Evolutionary conservation across 2,113 vertebrate species (phyloP).

Genomic region (Callaeas wilsoni): DNA sequence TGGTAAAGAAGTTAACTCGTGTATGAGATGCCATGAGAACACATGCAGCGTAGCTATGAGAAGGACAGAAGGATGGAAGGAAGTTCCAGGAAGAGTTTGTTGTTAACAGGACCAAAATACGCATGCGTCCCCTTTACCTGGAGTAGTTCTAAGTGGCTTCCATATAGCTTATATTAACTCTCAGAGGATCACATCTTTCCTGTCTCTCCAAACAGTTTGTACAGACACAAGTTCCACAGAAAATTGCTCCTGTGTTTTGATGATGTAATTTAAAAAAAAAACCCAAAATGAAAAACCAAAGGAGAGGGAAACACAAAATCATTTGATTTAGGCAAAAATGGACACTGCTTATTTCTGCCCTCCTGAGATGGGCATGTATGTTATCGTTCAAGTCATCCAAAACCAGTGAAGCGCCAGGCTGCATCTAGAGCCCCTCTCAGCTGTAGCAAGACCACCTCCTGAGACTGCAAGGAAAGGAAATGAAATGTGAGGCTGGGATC

Average conservation of each 20-base stretch:
- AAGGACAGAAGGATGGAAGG: neutral
- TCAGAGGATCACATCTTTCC: neutral
- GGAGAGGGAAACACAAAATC: neutral
- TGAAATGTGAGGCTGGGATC: conserved; percentile 17
- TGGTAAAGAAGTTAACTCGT: neutral
- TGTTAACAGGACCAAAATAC: neutral
- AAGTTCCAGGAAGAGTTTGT: neutral
- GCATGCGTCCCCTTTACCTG: neutral
- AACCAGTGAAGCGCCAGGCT: conserved; percentile 8
- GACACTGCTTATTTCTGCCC: neutral
- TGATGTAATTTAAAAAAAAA: neutral
- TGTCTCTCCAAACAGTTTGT: neutral
- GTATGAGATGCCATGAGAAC: neutral
- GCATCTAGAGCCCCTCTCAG: neutral
- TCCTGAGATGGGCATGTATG: neutral
- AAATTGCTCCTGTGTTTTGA: neutral
- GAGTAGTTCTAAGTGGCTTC: neutral
- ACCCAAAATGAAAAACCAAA: neutral
- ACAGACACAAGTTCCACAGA: neutral
- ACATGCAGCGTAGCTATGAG: fast-evolving
- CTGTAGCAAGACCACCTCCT: conserved; percentile 1
- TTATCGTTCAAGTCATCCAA: neutral
- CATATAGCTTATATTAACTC: neutral
- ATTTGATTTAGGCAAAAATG: neutral
- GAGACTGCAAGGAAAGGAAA: neutral